Conservation (phyloP, 2,888 invertebrate genomes). For the Exocentrus adspersus region DNA sequence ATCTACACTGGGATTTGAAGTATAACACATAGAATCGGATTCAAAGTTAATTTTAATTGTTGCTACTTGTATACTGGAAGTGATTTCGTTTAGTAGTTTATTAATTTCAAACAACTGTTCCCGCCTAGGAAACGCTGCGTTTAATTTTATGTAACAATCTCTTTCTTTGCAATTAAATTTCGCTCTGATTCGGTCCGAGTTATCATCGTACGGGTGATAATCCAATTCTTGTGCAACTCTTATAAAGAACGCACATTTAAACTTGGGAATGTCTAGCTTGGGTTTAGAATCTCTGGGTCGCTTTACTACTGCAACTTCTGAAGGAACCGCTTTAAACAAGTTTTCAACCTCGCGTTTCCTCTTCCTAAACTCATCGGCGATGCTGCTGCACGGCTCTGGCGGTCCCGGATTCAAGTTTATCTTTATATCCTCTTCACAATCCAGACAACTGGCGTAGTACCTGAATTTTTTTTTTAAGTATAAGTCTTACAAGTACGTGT, state of each 20-base stretch:
- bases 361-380: constrained; percentile 37
- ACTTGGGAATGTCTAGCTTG: neutral
- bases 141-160: constrained; percentile 21
- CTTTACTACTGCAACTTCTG: no score
- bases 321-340: constrained; percentile 1
- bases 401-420: constrained; percentile 11
- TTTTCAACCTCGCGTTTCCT: constrained; percentile 33
- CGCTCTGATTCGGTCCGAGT: neutral
- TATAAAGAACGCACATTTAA: constrained; percentile 24
- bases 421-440: constrained; percentile 13
- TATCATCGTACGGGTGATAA: no score
- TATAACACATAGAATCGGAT: constrained; percentile 4
- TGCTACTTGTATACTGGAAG: neutral
- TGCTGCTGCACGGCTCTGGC: constrained; percentile 19
- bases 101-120: constrained; percentile 20
- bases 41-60: constrained; percentile 13
- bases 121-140: constrained; percentile 1
- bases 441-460: constrained; percentile 45
- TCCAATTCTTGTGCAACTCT: neutral
- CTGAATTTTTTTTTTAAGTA: constrained; percentile 33
- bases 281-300: no score
- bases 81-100: constrained; percentile 14
- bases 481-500: no score
- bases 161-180: constrained; percentile 14
- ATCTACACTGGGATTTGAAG: constrained; percentile 16